These are phyloP conservation scores for Alloscopus bannaensis DNA, from an alignment of 2,888 invertebrate species.

Conservation along the genomic window DNA sequence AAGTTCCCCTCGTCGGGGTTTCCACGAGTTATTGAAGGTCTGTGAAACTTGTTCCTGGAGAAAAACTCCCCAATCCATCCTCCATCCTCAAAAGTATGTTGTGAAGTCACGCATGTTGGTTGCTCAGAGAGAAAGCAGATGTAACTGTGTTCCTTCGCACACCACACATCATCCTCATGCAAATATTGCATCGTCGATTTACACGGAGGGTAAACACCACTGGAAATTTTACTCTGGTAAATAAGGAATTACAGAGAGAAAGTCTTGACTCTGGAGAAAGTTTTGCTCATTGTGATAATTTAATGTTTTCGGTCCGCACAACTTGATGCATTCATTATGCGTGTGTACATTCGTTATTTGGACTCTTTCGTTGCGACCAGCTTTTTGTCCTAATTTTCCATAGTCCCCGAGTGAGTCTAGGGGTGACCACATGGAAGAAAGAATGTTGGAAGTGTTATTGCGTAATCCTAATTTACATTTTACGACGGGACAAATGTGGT, in stretches of 20 bases:
- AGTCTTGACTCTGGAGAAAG: too few relatives aligned
- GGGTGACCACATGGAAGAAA: too few relatives aligned
- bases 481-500: background rate
- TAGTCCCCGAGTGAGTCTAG: too few relatives aligned
- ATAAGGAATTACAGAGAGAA: background rate
- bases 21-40: conserved; percentile 22
- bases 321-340: conserved; percentile 46
- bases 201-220: background rate
- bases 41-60: too few relatives aligned
- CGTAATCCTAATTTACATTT: background rate
- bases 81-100: conserved; percentile 4
- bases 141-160: background rate
- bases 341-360: conserved; percentile 17
- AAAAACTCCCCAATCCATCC: too few relatives aligned
- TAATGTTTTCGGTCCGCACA: conserved; percentile 7
- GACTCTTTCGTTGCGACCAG: too few relatives aligned
- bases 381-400: conserved; percentile 10
- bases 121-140: background rate
- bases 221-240: background rate
- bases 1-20: too few relatives aligned
- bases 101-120: conserved; percentile 25
- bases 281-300: conserved; percentile 11
- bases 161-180: conserved; percentile 6
- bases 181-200: conserved; percentile 16
- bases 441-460: background rate